Evolutionary conservation across 2,113 vertebrate species (phyloP), one percentile per base, ranked within the genome.

Genomic region (Oceanites oceanicus): DNA sequence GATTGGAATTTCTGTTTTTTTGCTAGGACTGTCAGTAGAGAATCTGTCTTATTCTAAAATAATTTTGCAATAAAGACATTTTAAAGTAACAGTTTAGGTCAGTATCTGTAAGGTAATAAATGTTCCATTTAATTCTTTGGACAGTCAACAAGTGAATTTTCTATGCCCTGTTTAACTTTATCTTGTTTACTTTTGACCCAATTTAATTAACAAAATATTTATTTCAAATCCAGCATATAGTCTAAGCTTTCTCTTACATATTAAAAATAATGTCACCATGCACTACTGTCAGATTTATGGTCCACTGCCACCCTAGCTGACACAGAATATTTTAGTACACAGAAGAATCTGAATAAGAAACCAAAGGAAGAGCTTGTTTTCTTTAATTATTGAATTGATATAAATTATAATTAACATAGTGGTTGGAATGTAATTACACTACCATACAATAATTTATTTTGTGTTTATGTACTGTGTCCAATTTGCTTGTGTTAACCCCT

Each of bases 301-400:
- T 58, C 32, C 68, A 91, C 83, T 89, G 70, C 34, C 76, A 87
- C 53, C 36, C 52, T 91, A 96, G 55, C 67, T 72, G 83, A 70
- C 85, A 90, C 25, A 50, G 58, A 97, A 76, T 93, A 95, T 97
- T 92, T 95, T 94, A 93, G 9, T 78, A 87, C 2, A 23, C 58
- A 72, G 58, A 87, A 80, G 30, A 94, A 29, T 92, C 71, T 96
- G 75, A 97, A 92, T 76, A 90, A 58, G 59, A 97, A 96, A 96
- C 76, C 78, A 86, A 94, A 96, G 32, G 91, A 97, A 90, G 36
- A 95, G 38, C 71, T 94, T 97, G 91, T 92, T 96, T 97, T 97
- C 92, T 95, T 97, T 98, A 98, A 97, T 98, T 97, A 97, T 97
- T 97, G 95, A 96, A 96, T 97, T 98, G 88, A 96, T 98, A 97